Evolutionary conservation across 2,797 vertebrate genomes (phyloP).

Genomic region (Gadopsis marmoratus): DNA sequence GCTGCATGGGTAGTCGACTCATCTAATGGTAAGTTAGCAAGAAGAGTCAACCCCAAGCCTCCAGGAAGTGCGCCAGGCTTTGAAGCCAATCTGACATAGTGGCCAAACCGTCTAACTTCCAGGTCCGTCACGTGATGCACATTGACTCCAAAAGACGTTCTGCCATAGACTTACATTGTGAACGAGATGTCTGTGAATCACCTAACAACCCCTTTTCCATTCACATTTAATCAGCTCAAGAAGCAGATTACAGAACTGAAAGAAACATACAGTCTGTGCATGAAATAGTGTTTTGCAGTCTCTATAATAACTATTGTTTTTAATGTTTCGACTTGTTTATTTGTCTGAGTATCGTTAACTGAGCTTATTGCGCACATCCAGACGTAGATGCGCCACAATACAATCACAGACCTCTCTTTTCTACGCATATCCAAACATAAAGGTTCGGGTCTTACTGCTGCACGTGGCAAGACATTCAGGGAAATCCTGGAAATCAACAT

Average conservation of each 20-base stretch:
- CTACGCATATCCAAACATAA: not conserved
- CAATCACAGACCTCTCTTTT: not conserved
- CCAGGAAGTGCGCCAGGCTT: no score
- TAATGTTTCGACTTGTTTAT: not conserved
- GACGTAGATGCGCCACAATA: not conserved
- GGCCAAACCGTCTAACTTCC: not conserved
- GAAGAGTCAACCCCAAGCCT: no score
- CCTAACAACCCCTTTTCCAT: not conserved
- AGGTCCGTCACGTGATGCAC: no score
- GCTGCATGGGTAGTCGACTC: no score
- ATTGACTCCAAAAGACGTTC: no score
- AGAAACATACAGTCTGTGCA: not conserved
- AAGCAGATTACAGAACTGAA: not conserved
- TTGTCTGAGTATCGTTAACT: not conserved
- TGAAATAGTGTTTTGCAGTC: not conserved
- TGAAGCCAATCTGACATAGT: no score
- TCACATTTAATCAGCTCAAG: not conserved
- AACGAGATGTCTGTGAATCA: no score
- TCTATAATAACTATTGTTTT: not conserved
- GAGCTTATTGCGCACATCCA: not conserved
- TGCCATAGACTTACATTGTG: no score
- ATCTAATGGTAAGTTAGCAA: no score
- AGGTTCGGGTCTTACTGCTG: slow-evolving; percentile 2
- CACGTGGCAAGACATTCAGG: not conserved
- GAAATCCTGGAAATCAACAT: slow-evolving; percentile 9